Percentiles rank a stretch among this genome's conserved stretches.
Conservation (phyloP, 2,888 invertebrate genomes). For the Ormyrus nitidulus region DNA sequence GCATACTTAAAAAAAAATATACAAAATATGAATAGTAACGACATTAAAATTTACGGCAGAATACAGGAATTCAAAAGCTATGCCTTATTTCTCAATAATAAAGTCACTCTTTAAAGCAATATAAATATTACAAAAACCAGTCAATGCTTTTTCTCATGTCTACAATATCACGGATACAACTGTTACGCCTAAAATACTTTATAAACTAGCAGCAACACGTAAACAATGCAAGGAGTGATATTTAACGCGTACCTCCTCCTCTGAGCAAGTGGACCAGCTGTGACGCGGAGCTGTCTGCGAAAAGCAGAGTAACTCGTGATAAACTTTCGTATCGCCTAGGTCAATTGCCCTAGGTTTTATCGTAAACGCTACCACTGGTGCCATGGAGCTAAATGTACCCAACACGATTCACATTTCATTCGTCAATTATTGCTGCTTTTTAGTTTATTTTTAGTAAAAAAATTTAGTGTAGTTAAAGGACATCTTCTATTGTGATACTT, state of each 20-base stretch:
- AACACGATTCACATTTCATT: slow-evolving; percentile 43
- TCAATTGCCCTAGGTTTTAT: slow-evolving; percentile 74
- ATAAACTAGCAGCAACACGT: slow-evolving; percentile 54
- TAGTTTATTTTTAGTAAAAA: slow-evolving; percentile 19
- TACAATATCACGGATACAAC: slow-evolving; percentile 50
- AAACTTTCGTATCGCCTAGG: slow-evolving; percentile 73
- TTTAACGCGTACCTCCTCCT: slow-evolving; percentile 72
- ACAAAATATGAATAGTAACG: no score
- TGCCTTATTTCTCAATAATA: slow-evolving; percentile 24
- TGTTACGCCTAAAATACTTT: slow-evolving; percentile 45
- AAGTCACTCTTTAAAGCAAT: slow-evolving; percentile 40
- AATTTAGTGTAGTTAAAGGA: slow-evolving; percentile 42
- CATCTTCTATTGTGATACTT: slow-evolving; percentile 19
- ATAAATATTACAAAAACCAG: slow-evolving; percentile 40
- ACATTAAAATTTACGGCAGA: slow-evolving; percentile 15
- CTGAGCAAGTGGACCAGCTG: slow-evolving; percentile 70
- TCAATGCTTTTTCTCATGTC: slow-evolving; percentile 30
- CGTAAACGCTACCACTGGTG: slow-evolving; percentile 73
- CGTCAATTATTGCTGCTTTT: slow-evolving; percentile 37
- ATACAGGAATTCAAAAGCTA: slow-evolving; percentile 32
- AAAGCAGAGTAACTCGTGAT: slow-evolving; percentile 75
- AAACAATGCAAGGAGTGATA: slow-evolving; percentile 53
- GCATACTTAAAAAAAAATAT: no score
- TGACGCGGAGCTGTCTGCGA: slow-evolving; percentile 71
- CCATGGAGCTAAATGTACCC: slow-evolving; percentile 66